A percentile compares a stretch with the other conserved stretches of the same genome.
Conservation (phyloP, 2,888 invertebrate species). For the Pterobdella sp. region DNA sequence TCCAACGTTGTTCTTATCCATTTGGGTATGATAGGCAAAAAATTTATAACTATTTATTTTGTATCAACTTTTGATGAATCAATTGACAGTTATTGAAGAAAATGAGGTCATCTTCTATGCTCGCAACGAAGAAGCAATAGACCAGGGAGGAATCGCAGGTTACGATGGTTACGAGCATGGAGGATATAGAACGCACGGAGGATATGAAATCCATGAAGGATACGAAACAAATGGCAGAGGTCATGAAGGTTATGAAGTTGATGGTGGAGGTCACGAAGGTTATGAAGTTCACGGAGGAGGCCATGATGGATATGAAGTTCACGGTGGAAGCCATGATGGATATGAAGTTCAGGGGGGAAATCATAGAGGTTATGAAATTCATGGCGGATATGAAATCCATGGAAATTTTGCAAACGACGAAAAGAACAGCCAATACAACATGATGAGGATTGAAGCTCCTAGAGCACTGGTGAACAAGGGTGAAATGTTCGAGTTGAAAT, state of each 20-base stretch:
- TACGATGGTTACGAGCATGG: slow-evolving; percentile 7
- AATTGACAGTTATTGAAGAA: neutral
- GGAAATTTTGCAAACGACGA: neutral
- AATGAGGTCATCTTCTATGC: slow-evolving; percentile 6
- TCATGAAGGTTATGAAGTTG: neutral
- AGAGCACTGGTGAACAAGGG: neutral
- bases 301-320: neutral
- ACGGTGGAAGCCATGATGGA: neutral
- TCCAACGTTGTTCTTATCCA: neutral
- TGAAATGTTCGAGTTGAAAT: neutral
- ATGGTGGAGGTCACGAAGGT: neutral
- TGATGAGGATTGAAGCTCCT: neutral
- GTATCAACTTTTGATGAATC: neutral
- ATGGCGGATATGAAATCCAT: neutral
- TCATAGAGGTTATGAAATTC: neutral
- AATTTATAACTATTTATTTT: neutral
- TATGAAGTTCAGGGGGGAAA: neutral
- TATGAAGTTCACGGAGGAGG: neutral
- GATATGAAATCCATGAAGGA: neutral
- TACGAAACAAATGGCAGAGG: neutral
- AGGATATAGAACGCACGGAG: neutral
- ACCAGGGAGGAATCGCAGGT: too few species aligned
- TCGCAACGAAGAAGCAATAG: neutral
- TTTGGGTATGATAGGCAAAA: neutral
- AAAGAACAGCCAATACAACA: neutral